Conservation (phyloP, 2,113 vertebrate species). For the Microcebus ravelobensis region DNA sequence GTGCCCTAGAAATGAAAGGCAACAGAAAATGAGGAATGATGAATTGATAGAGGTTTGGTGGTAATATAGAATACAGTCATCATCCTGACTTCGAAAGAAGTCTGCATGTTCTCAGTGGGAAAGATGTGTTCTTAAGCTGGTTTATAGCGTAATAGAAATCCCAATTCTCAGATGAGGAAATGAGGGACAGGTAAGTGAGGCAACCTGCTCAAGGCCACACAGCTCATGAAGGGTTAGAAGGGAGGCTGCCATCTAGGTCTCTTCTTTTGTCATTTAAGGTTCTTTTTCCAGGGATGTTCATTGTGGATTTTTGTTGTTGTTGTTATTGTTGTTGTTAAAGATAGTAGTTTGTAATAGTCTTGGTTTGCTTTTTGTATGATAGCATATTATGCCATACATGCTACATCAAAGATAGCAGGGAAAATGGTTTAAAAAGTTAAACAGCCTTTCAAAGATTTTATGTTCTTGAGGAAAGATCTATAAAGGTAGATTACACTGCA, state of each 20-base stretch:
- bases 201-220: not conserved
- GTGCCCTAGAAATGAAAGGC: conserved; percentile 81
- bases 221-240: not conserved
- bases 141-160: not conserved
- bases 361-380: not conserved
- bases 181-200: not conserved
- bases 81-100: not conserved
- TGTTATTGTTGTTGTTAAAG: not conserved
- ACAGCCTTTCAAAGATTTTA: conserved; percentile 67
- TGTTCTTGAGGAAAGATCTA: conserved; percentile 65
- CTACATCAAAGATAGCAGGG: conserved; percentile 15
- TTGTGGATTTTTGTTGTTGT: not conserved
- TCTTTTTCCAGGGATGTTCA: not conserved
- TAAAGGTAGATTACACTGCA: conserved; percentile 13
- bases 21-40: conserved; percentile 75
- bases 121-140: not conserved
- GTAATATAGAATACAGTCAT: not conserved
- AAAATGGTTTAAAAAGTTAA: conserved; percentile 71
- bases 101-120: not conserved
- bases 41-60: conserved; percentile 67
- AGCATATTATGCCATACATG: not conserved
- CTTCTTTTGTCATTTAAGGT: not conserved
- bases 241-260: too few species aligned
- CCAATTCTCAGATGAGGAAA: not conserved
- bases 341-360: not conserved